Conservation (phyloP, 2,888 invertebrate species). For the Drosophila gaucha region DNA sequence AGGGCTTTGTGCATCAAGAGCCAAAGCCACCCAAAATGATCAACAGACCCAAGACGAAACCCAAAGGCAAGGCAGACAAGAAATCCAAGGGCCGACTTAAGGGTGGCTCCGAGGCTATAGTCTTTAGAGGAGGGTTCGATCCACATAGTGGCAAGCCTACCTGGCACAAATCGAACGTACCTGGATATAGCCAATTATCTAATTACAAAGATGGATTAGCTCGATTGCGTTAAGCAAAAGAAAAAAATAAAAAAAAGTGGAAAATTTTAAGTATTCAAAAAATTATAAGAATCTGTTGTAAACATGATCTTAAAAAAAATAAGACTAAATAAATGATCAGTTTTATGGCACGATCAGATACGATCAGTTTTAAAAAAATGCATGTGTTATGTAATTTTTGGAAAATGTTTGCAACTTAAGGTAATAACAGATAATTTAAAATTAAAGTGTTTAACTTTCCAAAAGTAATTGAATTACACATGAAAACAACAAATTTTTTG, state of each 20-base stretch:
- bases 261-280: slow-evolving; percentile 5
- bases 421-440: neutral
- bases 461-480: neutral
- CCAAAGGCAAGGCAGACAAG: slow-evolving; percentile 1
- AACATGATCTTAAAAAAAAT: neutral
- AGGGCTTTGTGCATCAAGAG: slow-evolving; percentile 46
- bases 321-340: neutral
- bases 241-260: neutral
- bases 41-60: slow-evolving; percentile 6
- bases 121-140: neutral
- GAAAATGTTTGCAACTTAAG: neutral
- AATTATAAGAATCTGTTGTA: slow-evolving; percentile 3
- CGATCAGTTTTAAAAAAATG: slow-evolving; percentile 2
- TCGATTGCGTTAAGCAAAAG: neutral
- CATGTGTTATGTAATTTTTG: neutral
- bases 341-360: neutral
- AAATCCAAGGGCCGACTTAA: slow-evolving; percentile 16
- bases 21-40: slow-evolving; percentile 31
- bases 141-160: neutral
- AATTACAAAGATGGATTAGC: slow-evolving; percentile 1
- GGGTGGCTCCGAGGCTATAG: slow-evolving; percentile 37
- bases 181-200: neutral
- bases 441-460: neutral
- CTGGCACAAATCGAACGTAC: slow-evolving; percentile 42
- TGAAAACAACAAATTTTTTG: neutral